These are phyloP conservation scores for Azorinus chamasolen DNA, from an alignment of 2,888 invertebrate genomes.

Conservation along the genomic window DNA sequence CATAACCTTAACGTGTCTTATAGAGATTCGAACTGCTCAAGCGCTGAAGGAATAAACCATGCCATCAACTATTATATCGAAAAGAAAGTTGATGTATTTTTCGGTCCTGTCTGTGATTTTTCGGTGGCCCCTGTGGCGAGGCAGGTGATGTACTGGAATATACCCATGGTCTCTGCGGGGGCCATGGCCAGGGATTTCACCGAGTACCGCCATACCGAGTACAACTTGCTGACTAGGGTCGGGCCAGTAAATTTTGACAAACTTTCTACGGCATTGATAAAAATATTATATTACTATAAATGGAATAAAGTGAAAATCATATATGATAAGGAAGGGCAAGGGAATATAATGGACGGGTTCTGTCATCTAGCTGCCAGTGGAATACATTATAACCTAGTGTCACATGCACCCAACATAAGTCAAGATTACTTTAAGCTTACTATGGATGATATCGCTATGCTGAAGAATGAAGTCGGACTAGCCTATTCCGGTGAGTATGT, in stretches of 20 bases:
- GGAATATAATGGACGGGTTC: slow-evolving; percentile 90
- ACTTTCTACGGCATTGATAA: slow-evolving; percentile 67
- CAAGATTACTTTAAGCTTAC: slow-evolving; percentile 74
- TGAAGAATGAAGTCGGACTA: slow-evolving; percentile 74
- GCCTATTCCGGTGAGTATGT: slow-evolving; percentile 78
- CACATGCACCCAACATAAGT: slow-evolving; percentile 47
- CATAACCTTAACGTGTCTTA: slow-evolving; percentile 67
- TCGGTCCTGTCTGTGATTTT: slow-evolving; percentile 87
- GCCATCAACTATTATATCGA: slow-evolving; percentile 79
- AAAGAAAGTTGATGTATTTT: slow-evolving; percentile 75
- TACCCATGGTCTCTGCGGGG: slow-evolving; percentile 92
- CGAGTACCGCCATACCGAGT: slow-evolving; percentile 86
- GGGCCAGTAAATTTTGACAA: slow-evolving; percentile 80
- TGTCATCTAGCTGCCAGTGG: slow-evolving; percentile 93
- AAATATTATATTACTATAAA: slow-evolving; percentile 44
- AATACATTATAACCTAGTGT: slow-evolving; percentile 88
- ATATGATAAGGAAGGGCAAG: slow-evolving; percentile 92
- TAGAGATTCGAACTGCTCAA: slow-evolving; percentile 76
- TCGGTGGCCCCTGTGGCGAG: slow-evolving; percentile 96
- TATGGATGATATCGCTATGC: slow-evolving; percentile 59
- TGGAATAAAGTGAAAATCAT: slow-evolving; percentile 88
- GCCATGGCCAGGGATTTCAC: slow-evolving; percentile 82
- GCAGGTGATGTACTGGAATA: slow-evolving; percentile 93
- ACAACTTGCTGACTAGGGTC: slow-evolving; percentile 90
- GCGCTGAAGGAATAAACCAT: slow-evolving; percentile 76